Evolutionary conservation across 2,113 vertebrate species (phyloP), one percentile per base, ranked within the genome.

Genomic region (Odocoileus virginianus): DNA sequence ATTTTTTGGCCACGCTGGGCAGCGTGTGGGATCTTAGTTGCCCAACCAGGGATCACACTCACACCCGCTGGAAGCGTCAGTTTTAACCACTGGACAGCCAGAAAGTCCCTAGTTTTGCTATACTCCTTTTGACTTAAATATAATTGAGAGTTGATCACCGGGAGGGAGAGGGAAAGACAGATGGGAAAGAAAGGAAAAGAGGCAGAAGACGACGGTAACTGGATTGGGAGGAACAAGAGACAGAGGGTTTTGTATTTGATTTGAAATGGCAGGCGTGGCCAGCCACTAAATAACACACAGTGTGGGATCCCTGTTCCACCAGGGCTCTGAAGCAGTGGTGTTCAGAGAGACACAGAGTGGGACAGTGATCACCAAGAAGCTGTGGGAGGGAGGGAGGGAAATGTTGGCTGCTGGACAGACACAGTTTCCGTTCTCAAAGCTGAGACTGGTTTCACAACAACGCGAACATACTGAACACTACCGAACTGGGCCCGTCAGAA

Each of bases 261-360:
- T 58, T n/a, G 40, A 96, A 45, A 81, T 2, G 58, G 60, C 2
- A 50, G 40, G 71, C 6, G 3, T 0, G 30, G 43, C 30, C 5
- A 40, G 76, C 16, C 94, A 13, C 40, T 0, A 4, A 43, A 21
- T 7, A 43, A 11, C 47, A 30, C 2, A 25, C 0, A 11, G 25
- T 0, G 9, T 1, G 7, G 0, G 43, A 4, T 0, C 25, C 79
- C 52, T 2, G 28, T 12, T 1, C 6, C 0, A 16, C 1, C 23
- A 81, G 2, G 15, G 36, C 28, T 14, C 71, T 21, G 5, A 28
- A 6, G 27, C 0, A 11, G 90, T 2, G 7, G 0, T 5, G 4
- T 2, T 30, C 30, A 2, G 0, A 7, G 43, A 33, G 12, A 6
- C 12, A 4, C 11, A 17, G 7, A 30, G 54, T 0, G 2, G 10